Base-by-base conservation (phyloP, 2,797 vertebrate species). In the Holocentrus rufus region DNA sequence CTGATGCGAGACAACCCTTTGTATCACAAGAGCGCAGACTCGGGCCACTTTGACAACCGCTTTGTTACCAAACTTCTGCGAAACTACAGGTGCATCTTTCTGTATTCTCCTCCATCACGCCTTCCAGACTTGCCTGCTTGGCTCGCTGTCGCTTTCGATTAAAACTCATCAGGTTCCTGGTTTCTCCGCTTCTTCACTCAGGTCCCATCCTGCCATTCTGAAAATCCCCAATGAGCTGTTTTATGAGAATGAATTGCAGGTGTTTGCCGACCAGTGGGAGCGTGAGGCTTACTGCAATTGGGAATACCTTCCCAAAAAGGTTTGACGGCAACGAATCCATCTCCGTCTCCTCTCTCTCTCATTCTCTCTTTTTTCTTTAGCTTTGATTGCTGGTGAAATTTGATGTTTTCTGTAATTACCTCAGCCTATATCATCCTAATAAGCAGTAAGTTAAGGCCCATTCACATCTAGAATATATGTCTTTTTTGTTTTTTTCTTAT, bases 51-150 rank as follows among this genome's bases (percentile, higher is more conserved):
- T 9, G 10, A 96, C 83, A 67, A 90, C 0, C 89, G 91, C 76
- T 97, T 95, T 20, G 95, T 98, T 84, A 98, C 96, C 82, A 99
- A 97, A 83, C 94, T 99, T 73, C 93, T 98, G 22, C 93, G 89
- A 10, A 98, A 98, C 90, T 98, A 98, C 94, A 97, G 97, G 97
- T 98, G 77, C 1, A 1, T 44, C 0, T 58, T 44, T 71, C 15
- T 6, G 11, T 58, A 44, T 25, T 31, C 44, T 44, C 13, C 30
- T 61, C 15, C 2, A 25, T 49, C 54, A 56, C 18, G 7, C n/a
- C 60, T 14, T 8, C 68, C 36, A 0, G 6, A 25, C 14, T 8
- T 25, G 25, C 17, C 52, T 47, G 5, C 27, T 47, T 46, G 25
- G 3, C 1, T n/a, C 52, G 13, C 65, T 36, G 7, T 25, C 44